A percentile compares a stretch with the other conserved stretches of the same genome.
phyloP scores from a whole-genome alignment of 2,113 vertebrate genomes.

The Atrichornis clamosus region DNA sequence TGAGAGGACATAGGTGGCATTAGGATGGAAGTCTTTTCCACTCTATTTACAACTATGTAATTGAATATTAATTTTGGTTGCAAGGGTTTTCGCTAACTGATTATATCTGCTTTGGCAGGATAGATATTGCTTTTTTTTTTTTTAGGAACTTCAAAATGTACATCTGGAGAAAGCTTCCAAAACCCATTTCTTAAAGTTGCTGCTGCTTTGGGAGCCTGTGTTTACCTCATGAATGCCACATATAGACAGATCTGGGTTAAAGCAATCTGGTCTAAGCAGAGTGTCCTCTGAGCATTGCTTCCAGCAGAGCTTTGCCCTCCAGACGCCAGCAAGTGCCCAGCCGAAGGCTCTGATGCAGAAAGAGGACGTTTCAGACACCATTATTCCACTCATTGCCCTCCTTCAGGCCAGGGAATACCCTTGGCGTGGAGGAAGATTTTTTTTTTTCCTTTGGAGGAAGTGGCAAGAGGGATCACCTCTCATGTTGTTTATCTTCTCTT shows the following conservation, averaged over 20 bases:
- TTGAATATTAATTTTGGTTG: conserved; percentile 7
- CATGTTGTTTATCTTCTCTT: not conserved
- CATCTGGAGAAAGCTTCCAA: conserved; percentile 57
- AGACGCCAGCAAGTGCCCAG: not conserved
- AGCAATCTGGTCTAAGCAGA: not conserved
- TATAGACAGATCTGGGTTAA: conserved; percentile 52
- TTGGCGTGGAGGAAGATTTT: not conserved
- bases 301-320: not conserved
- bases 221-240: conserved; percentile 10
- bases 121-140: not conserved
- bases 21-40: not conserved
- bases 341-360: fast-evolving
- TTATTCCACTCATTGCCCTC: not conserved
- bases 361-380: not conserved
- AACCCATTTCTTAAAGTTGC: conserved; percentile 36
- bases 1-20: not conserved
- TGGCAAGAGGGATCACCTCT: not conserved
- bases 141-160: not conserved
- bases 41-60: not conserved
- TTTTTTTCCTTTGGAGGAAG: not conserved
- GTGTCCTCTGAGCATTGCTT: not conserved
- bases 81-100: not conserved
- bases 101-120: not conserved
- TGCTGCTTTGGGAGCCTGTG: conserved; percentile 5
- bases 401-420: not conserved